These are phyloP conservation scores for Caenorhabditis doughertyi DNA, from an alignment of 2,888 invertebrate species.

Conservation along the genomic window DNA sequence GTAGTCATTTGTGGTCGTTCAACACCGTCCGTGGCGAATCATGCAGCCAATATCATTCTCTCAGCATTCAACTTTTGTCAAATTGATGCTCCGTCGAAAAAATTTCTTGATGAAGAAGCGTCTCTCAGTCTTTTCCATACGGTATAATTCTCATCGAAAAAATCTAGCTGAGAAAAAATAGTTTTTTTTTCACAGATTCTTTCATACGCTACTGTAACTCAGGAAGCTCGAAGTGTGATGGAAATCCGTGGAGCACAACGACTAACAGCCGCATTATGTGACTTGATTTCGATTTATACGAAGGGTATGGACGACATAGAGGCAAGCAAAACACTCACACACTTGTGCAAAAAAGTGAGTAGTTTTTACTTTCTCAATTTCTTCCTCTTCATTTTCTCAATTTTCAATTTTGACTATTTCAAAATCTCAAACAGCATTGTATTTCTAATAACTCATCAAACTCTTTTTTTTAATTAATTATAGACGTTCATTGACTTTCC, in stretches of 20 bases:
- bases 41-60: constrained; percentile 61
- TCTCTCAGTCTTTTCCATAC: constrained; percentile 44
- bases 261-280: constrained; percentile 43
- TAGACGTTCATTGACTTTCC: too few relatives aligned
- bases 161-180: background rate
- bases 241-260: constrained; percentile 53
- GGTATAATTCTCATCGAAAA: constrained; percentile 15
- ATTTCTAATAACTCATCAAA: too few relatives aligned
- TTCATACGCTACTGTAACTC: constrained; percentile 36
- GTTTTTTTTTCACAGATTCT: constrained; percentile 34
- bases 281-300: constrained; percentile 35
- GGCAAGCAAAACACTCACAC: constrained; percentile 29
- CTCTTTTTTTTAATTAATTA: too few relatives aligned
- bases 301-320: constrained; percentile 33
- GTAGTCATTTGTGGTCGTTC: constrained; percentile 61
- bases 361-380: background rate
- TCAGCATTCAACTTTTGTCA: constrained; percentile 47
- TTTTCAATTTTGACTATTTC: background rate
- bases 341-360: constrained; percentile 45
- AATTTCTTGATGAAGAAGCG: constrained; percentile 55
- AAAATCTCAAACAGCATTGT: too few relatives aligned
- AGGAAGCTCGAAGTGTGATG: constrained; percentile 26
- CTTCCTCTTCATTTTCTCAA: background rate
- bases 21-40: constrained; percentile 39
- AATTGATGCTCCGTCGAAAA: constrained; percentile 43